These are phyloP conservation scores for Aplochiton taeniatus DNA, from an alignment of 2,797 vertebrate genomes.

Conservation along the genomic window DNA sequence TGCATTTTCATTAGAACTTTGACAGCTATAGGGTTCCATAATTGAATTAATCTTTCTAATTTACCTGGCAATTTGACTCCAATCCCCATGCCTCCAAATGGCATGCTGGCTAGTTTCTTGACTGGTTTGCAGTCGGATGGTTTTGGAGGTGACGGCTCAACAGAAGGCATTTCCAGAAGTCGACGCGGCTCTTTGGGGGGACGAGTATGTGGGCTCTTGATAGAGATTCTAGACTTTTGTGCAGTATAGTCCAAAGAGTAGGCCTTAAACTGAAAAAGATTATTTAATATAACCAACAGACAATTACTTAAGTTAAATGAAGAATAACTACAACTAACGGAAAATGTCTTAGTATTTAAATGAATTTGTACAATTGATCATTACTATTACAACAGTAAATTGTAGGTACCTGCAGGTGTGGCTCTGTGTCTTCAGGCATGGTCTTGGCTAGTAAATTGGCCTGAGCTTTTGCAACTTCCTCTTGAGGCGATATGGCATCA, in stretches of 20 bases:
- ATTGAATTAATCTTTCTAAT: constrained; percentile 4
- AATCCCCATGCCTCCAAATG: constrained; percentile 57
- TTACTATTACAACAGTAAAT: no score
- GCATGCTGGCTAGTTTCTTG: constrained; percentile 41
- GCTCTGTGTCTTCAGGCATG: no score
- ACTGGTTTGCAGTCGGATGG: constrained; percentile 11
- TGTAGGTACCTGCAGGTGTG: no score
- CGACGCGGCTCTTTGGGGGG: constrained; percentile 71
- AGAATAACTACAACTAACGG: no score
- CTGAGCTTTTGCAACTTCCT: no score
- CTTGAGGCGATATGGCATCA: no score
- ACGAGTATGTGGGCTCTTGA: constrained; percentile 69
- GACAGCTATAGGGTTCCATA: no score
- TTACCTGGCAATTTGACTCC: constrained; percentile 74
- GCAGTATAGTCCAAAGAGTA: constrained; percentile 62
- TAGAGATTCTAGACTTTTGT: constrained; percentile 72
- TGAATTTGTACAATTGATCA: no score
- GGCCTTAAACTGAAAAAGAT: constrained; percentile 37
- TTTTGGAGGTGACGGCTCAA: constrained; percentile 49
- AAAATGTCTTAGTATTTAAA: no score
- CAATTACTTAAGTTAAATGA: no score
- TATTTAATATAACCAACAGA: background rate
- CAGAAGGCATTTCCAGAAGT: constrained; percentile 67
- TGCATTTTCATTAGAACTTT: no score
- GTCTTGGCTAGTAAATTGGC: no score